Evolutionary conservation across 2,888 invertebrate genomes (phyloP), one percentile per base, ranked within the genome.

Genomic region (Ectropis crepuscularia): DNA sequence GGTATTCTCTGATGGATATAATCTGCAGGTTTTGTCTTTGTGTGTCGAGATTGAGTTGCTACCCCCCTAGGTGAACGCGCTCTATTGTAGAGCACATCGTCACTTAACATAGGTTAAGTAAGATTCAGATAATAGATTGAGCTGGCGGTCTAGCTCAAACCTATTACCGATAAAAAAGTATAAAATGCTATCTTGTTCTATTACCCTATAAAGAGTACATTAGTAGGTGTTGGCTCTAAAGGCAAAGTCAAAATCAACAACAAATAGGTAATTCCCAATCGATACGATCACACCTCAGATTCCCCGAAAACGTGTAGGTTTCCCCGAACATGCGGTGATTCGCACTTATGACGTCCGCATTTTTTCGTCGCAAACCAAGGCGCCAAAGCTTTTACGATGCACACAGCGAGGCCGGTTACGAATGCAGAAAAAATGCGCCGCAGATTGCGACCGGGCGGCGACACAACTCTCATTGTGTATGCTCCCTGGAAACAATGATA

Each of bases 311-410:
- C 74, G 68, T 75, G 72, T 76, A 73, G 65, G 70, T 74, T 92
- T 91, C 90, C 69, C 10, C 70, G 91, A 91, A 89, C 76, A 63
- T 73, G 65, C 71, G 68, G 63, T 80, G 80, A 86, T 87, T 90
- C 85, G 89, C 90, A 88, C 88, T 87, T 85, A 81, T 81, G 79
- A 72, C 76, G 76, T 76, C 72, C 74, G 64, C 61, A 72, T 82
- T 88, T 91, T 92, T 90, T 88, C 83, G 73, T 59, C 68, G 55
- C 45, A 51, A 63, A 47, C 60, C 36, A 68, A 87, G 92, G 92
- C 92, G 92, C 92, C 92, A 88, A 81, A 78, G 88, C 90, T 92
- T 89, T 92, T 92, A 91, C 85, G 69, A 77, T 71, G 71, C 72
- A 74, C 73, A 69, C 59, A 74, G 71, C 67, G 74, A 75, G 70